Evolutionary conservation across 2,797 vertebrate genomes (phyloP), one percentile per base, ranked within the genome.

Genomic region (Gorsachius magnificus): DNA sequence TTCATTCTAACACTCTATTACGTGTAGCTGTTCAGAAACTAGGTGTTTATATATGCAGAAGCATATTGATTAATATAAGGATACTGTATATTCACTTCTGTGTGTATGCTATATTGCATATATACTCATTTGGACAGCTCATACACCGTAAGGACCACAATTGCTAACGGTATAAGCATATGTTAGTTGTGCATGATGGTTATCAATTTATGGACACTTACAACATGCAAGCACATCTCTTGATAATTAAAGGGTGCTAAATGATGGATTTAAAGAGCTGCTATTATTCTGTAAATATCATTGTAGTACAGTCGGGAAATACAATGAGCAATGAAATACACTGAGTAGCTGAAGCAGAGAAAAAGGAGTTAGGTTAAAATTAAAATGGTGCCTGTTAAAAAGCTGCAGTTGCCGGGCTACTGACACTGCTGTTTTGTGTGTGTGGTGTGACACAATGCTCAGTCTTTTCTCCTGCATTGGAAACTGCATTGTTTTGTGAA

Each of bases 361-460:
- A 89, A 87, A 69, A 81, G n/a, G 69, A 93, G 28, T 66, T 81
- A 48, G 29, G 50, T 69, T 89, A 50, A 91, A 96, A 96, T 93
- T 58, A 95, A 97, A 93, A 95, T 84, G 77, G 70, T 96, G 66
- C 50, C 61, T 96, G 93, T 97, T 95, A 91, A 97, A 97, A 70
- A 94, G 78, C 94, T 96, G 79, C 91, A 97, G 97, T 98, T 98
- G 97, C 97, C 97, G 97, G 96, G 96, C 93, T 98, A 97, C 98
- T 97, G 94, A 54, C 95, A 72, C 54, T 95, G 83, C 94, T 9
- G 69, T 51, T 94, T 71, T 63, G 71, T 54, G 13, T 66, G 65
- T 95, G 82, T 46, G 35, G 74, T 94, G 68, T 36, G 35, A 91
- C 89, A 91, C 69, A 87, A 36, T 79, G 80, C 90, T 94, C 82